Percentiles rank a stretch among this genome's conserved stretches.
phyloP scores from a whole-genome alignment of 2,888 invertebrate species.

The Philopedon plagiatum region DNA sequence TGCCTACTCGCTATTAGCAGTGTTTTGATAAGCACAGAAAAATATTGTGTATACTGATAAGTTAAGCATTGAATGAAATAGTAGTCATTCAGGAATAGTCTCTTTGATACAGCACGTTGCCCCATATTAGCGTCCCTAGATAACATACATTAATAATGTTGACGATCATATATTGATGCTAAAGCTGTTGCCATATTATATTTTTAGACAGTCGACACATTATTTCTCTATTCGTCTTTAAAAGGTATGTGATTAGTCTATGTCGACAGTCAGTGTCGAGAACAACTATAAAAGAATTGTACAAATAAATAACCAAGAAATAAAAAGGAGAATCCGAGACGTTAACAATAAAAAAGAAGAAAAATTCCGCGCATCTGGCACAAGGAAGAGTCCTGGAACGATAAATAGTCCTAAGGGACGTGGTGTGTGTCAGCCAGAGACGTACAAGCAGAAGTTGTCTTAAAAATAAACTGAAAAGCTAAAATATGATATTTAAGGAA shows the following conservation, averaged over 20 bases:
- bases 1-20: too few species aligned
- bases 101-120: too few species aligned
- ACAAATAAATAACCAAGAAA: slow-evolving; percentile 30
- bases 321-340: slow-evolving; percentile 41
- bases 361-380: slow-evolving; percentile 47
- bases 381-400: slow-evolving; percentile 41
- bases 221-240: slow-evolving; percentile 17
- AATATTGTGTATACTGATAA: too few species aligned
- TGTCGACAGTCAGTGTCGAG: slow-evolving; percentile 11
- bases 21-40: too few species aligned
- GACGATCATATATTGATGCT: too few species aligned
- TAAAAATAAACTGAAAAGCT: not conserved
- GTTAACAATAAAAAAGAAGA: slow-evolving; percentile 41
- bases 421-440: slow-evolving; percentile 30
- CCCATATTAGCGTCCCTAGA: too few species aligned
- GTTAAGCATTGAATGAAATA: too few species aligned
- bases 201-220: not conserved
- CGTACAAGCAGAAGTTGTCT: not conserved
- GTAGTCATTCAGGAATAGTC: too few species aligned
- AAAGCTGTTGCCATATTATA: too few species aligned
- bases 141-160: too few species aligned
- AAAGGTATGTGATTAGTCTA: slow-evolving; percentile 17
- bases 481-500: not conserved
- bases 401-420: slow-evolving; percentile 48
- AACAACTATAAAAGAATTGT: not conserved